Conservation (phyloP, 2,113 vertebrate genomes). For the Orthonyx spaldingii region DNA sequence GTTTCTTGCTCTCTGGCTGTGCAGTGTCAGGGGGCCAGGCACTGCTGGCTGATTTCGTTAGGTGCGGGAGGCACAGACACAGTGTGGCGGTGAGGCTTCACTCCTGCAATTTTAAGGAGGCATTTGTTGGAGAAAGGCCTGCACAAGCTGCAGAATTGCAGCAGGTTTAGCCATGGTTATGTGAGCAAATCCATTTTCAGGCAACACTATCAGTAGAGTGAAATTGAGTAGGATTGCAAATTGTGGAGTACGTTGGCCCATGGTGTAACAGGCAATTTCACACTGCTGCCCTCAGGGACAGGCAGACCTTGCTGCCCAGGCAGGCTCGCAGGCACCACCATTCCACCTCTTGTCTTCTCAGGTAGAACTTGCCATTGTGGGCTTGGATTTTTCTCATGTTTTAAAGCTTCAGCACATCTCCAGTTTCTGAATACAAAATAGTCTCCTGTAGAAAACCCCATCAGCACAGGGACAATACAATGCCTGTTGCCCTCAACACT, state of each 20-base stretch:
- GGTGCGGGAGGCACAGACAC: not conserved
- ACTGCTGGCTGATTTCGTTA: not conserved
- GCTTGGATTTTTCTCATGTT: not conserved
- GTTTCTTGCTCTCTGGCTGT: not conserved
- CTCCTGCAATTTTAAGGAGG: not conserved
- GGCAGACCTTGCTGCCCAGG: not conserved
- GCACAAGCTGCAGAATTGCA: not conserved
- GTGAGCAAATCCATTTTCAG: not conserved
- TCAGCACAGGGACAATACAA: not conserved
- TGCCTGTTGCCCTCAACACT: not conserved
- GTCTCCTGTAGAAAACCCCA: not conserved
- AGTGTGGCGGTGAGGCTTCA: not conserved
- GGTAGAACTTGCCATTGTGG: not conserved
- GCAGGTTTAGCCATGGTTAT: not conserved
- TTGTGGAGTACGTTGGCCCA: rapidly evolving
- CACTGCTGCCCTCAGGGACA: not conserved
- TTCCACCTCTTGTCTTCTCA: not conserved
- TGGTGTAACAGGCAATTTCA: not conserved
- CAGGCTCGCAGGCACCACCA: not conserved
- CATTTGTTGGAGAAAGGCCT: not conserved
- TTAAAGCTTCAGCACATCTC: not conserved
- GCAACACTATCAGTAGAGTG: not conserved
- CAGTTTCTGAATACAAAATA: not conserved
- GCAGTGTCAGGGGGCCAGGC: not conserved
- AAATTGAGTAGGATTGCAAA: not conserved